Evolutionary conservation across 2,888 invertebrate genomes (phyloP).

Genomic region (Drosophila ezoana): DNA sequence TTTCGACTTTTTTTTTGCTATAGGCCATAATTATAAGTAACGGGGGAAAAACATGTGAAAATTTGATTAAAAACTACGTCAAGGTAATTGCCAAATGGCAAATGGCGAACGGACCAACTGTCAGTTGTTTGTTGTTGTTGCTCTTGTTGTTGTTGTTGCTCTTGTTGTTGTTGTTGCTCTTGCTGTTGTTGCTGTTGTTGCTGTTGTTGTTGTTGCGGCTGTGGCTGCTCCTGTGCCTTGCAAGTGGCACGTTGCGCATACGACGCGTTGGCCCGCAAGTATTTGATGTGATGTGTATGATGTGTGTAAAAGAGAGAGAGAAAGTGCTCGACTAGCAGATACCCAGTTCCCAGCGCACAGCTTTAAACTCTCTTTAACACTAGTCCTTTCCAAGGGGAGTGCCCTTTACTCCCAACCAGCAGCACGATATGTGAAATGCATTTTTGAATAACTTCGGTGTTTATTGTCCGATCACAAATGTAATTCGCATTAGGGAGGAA

Average conservation of each 20-base stretch:
- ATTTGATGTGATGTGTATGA: constrained; percentile 4
- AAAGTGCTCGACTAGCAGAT: too few species aligned
- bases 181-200: neutral
- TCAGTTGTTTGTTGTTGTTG: neutral
- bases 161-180: neutral
- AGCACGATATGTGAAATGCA: too few species aligned
- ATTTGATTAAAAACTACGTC: constrained; percentile 75
- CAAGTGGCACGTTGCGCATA: constrained; percentile 37
- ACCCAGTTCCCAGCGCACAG: too few species aligned
- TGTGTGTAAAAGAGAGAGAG: neutral
- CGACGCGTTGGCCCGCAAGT: constrained; percentile 10
- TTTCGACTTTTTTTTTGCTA: constrained; percentile 12
- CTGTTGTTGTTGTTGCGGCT: neutral
- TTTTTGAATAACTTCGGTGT: too few species aligned
- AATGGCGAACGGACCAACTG: constrained; percentile 22
- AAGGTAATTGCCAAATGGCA: constrained; percentile 64
- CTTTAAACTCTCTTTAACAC: too few species aligned
- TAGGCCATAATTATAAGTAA: constrained; percentile 49
- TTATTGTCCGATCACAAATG: too few species aligned
- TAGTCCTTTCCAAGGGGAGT: too few species aligned
- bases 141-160: neutral
- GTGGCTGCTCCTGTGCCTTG: constrained; percentile 13
- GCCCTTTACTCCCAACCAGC: too few species aligned
- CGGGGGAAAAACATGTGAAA: constrained; percentile 51
- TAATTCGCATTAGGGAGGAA: too few species aligned